Conservation (phyloP, 2,888 invertebrate species). For the Teleiodes luculella region DNA sequence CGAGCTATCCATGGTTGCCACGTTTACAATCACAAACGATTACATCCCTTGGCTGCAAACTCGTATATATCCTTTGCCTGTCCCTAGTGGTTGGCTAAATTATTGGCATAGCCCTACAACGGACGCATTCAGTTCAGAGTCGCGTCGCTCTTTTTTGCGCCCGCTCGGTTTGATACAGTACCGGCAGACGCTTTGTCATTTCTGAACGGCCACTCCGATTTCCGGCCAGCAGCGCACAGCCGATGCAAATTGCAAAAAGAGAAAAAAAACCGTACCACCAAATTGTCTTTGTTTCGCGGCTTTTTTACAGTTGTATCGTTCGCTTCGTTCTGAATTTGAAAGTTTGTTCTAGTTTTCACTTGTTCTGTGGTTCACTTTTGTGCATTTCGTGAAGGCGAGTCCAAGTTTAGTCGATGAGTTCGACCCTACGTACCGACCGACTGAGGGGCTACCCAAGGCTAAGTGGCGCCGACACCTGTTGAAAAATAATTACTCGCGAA, state of each 20-base stretch:
- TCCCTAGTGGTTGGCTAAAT: too few species aligned
- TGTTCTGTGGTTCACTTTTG: not conserved
- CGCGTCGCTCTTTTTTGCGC: slow-evolving; percentile 51
- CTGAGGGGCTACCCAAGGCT: too few species aligned
- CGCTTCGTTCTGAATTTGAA: not conserved
- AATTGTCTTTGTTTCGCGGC: slow-evolving; percentile 25
- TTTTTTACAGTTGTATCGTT: not conserved
- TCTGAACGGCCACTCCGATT: slow-evolving; percentile 53
- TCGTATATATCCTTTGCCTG: too few species aligned
- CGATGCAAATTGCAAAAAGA: slow-evolving; percentile 36
- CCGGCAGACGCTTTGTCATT: slow-evolving; percentile 55
- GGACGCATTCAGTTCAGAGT: slow-evolving; percentile 43
- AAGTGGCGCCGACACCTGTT: too few species aligned
- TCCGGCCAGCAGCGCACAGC: slow-evolving; percentile 29
- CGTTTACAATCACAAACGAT: too few species aligned
- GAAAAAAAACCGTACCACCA: slow-evolving; percentile 7
- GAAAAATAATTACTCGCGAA: too few species aligned
- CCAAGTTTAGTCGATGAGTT: too few species aligned
- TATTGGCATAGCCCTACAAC: slow-evolving; percentile 19
- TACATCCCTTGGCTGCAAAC: too few species aligned
- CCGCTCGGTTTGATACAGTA: slow-evolving; percentile 46
- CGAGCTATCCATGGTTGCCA: too few species aligned
- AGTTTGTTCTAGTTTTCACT: not conserved
- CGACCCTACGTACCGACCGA: too few species aligned
- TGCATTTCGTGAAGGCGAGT: too few species aligned